These are phyloP conservation scores for Cochlearius cochlearius DNA, from an alignment of 2,113 vertebrate genomes.

Conservation along the genomic window DNA sequence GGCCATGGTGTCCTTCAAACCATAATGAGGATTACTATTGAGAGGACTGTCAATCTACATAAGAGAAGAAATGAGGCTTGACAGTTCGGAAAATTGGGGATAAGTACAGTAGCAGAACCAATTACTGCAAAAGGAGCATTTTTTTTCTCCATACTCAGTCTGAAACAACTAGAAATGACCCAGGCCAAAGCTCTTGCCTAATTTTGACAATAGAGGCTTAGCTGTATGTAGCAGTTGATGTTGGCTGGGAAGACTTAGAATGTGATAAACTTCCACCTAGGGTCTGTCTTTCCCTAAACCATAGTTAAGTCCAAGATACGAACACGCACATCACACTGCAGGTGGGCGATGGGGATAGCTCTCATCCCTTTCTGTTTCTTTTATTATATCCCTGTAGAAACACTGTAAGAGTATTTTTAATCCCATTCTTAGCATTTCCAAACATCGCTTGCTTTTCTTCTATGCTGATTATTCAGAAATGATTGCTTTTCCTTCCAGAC, in stretches of 20 bases:
- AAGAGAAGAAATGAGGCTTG: conserved; percentile 49
- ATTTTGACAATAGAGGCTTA: background rate
- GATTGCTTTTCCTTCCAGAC: background rate
- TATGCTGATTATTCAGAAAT: background rate
- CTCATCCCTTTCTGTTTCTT: background rate
- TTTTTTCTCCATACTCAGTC: background rate
- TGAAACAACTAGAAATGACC: background rate
- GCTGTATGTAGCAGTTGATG: background rate
- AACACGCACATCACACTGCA: background rate
- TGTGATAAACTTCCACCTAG: background rate
- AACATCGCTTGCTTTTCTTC: background rate
- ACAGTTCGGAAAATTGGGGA: conserved; percentile 34
- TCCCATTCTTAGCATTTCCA: background rate
- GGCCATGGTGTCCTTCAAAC: conserved; percentile 51
- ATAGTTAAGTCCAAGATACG: background rate
- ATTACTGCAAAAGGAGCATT: background rate
- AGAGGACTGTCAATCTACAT: conserved; percentile 15
- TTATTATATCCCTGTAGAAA: background rate
- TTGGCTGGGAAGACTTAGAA: background rate
- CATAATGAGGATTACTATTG: conserved; percentile 13
- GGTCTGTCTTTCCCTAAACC: background rate
- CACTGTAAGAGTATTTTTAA: background rate
- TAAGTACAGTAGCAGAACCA: conserved; percentile 32
- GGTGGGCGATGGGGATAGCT: background rate
- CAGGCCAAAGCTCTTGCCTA: background rate